Base-by-base conservation (phyloP, 1,140 invertebrate genomes). In the Drosophila kanapiae region DNA sequence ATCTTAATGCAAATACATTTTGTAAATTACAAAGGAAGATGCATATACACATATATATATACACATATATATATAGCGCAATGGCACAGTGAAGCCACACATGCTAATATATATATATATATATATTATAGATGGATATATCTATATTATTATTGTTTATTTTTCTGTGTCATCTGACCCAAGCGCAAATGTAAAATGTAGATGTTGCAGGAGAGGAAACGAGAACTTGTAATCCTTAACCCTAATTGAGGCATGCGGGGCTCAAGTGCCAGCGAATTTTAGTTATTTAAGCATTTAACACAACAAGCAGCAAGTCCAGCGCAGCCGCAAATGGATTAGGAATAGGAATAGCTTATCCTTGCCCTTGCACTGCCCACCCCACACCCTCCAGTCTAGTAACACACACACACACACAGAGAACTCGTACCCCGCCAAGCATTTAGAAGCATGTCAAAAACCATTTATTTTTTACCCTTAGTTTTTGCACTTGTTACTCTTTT, bases 211-310 rank as follows among this genome's bases (percentile, higher is more conserved):
- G 65, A 74, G 63, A 74, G 60, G 74, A 63, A 81, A 56, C 58
- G 57, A 60, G 57, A 56, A 60, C 67, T 82, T 81, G 64, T 62
- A 65, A 65, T 67, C 75, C 83, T 79, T 75, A 60, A 86, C 59
- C 64, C 58, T 42, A 47, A 82, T 65, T 63, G 84, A 88, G 84
- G 84, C 84, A 80, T 54, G 57, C 76, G 67, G 70, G 65, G 70
- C 80, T 69, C 79, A 67, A 82, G 67, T 86, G 78, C 68, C 82
- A 86, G 74, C 78, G 75, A 82, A 85, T 85, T 86, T 86, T 85
- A 84, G 81, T 84, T 84, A 75, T 86, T 75, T 85, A 86, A 82
- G 82, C 78, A 85, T 85, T 85, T 86, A 86, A 38, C 61, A 67
- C 57, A 58, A 67, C 57, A 58, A 53, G 69, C 68, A 75, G 37